Evolutionary conservation across 2,888 invertebrate species (phyloP), one percentile per base, ranked within the genome.

Genomic region (Beris chalybata): DNA sequence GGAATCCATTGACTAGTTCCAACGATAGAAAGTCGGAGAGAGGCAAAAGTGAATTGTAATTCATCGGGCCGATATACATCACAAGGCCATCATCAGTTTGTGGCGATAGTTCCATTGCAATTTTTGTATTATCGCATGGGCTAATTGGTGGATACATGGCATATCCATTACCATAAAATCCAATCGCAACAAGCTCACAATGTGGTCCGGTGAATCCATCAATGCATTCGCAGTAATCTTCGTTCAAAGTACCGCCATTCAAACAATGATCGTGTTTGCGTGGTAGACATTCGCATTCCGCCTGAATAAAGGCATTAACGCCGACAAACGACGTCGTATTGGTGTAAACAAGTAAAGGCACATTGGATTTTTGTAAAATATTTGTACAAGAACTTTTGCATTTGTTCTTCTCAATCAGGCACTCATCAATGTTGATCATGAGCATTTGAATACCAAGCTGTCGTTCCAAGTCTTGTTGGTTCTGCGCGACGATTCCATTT

Each of bases 261-360:
- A 91, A 82, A 75, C 94, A 94, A 0, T 85, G 78, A 0, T 83
- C 81, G 65, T 85, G 83, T n/a, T 70, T 68, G 0, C 67, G 67
- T 0, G 74, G 77, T 70, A 76, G 76, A 71, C 92, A 92, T 0
- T 84, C 85, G 75, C 95, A 96, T 56, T 89, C 85, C 0, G 93
- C 89, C 77, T 90, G 89, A 0, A 93, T 89, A 43, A 90, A 84
- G 0, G 94, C 93, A 29, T 89, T 88, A 0, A 99, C 93, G 0
- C 97, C 97, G 12, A 98, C 94, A 76, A 97, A 93, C 4, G 95
- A 94, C 0, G 95, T 94, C 1, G 88, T 89, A 77, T 98, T 98
- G 0, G 97, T 95, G 76, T 91, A 95, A 6, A 99, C 93, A 5
- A 92, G 85, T 43, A 89, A 86, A 0, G 94, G 93, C 1, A 86